phyloP scores from a whole-genome alignment of 2,888 invertebrate species.

The Allolobophora icterica region DNA sequence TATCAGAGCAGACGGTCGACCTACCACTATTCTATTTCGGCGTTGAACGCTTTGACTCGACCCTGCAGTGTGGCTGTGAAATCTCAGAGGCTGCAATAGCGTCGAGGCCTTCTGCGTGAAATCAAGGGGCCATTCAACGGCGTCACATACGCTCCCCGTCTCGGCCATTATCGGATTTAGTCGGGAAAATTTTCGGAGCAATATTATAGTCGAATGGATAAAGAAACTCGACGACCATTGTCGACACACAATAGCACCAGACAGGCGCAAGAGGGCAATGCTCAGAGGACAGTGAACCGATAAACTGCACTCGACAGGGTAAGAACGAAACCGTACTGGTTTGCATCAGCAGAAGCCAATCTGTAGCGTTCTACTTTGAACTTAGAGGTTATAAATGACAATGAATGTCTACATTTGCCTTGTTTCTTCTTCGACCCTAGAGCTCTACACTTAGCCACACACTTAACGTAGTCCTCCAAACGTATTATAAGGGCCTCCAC shows the following conservation, averaged over 20 bases:
- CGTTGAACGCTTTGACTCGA: not conserved
- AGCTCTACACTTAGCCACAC: not conserved
- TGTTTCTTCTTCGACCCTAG: not conserved
- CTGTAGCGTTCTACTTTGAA: too few species aligned
- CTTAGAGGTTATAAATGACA: not conserved
- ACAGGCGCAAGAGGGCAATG: not conserved
- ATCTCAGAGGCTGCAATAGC: not conserved
- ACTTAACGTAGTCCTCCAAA: not conserved
- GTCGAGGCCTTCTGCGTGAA: not conserved
- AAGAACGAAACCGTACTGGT: not conserved
- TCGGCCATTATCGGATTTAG: constrained; percentile 17
- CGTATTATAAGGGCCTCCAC: not conserved
- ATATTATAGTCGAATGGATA: not conserved
- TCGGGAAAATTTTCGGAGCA: constrained; percentile 6
- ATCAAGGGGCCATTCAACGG: not conserved
- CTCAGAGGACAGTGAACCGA: not conserved
- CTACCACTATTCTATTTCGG: not conserved
- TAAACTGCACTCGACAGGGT: not conserved
- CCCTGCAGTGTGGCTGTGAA: not conserved
- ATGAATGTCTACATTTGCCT: not conserved
- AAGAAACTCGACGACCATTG: constrained; percentile 1
- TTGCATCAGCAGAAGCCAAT: too few species aligned
- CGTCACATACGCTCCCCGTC: not conserved
- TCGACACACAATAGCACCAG: not conserved
- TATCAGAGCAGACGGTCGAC: not conserved